Evolutionary conservation across 2,888 invertebrate species (phyloP).

Genomic region (Dynastes hyllus): DNA sequence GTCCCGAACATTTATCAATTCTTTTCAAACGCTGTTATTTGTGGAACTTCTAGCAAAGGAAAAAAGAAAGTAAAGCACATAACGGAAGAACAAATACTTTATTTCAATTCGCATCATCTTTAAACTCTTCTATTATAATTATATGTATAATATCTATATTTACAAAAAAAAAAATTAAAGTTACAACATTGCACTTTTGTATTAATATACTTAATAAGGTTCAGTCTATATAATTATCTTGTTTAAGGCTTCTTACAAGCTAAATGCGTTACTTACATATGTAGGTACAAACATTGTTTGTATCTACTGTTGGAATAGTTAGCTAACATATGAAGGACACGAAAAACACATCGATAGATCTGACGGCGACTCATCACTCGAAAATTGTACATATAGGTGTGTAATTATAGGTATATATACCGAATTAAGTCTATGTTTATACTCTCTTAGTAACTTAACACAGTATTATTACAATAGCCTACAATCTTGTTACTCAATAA

Average conservation of each 20-base stretch:
- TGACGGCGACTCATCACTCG: conserved; percentile 26
- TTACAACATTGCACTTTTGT: conserved; percentile 51
- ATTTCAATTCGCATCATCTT: conserved; percentile 40
- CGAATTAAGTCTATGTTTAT: conserved; percentile 31
- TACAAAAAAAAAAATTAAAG: conserved; percentile 35
- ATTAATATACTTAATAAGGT: conserved; percentile 43
- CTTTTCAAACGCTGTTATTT: neutral
- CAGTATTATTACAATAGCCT: neutral
- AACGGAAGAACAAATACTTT: conserved; percentile 51
- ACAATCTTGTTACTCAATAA: neutral
- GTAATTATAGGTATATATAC: neutral
- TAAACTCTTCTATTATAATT: conserved; percentile 25
- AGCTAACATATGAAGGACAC: conserved; percentile 26
- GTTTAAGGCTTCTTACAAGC: conserved; percentile 47
- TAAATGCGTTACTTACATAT: conserved; percentile 16
- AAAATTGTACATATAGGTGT: conserved; percentile 52
- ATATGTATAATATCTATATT: conserved; percentile 22
- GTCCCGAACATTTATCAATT: too few species aligned
- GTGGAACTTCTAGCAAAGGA: neutral
- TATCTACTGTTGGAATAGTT: neutral
- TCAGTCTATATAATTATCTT: conserved; percentile 48
- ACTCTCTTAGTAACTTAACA: conserved; percentile 2
- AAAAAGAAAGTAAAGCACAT: conserved; percentile 8
- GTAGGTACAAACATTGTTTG: conserved; percentile 12
- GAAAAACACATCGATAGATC: conserved; percentile 37